Percentiles rank a stretch among this genome's conserved stretches.
Evolutionary conservation across 2,888 invertebrate species (phyloP).

Genomic region (Drosophila multiciliata): DNA sequence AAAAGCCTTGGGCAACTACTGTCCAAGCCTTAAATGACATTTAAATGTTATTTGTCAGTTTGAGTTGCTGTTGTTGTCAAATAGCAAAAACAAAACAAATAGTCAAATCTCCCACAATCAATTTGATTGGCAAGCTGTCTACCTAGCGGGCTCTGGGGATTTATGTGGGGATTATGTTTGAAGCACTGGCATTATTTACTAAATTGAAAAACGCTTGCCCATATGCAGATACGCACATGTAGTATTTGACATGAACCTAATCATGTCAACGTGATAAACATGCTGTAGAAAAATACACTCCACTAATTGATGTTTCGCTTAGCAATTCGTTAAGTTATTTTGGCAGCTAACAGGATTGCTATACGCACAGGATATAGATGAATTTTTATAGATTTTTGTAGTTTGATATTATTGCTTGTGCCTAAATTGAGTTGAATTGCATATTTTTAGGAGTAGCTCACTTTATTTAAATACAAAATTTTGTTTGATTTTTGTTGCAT

Average conservation of each 20-base stretch:
- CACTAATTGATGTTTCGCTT: not conserved
- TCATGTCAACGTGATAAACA: not conserved
- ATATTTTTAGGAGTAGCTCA: not conserved
- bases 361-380: not conserved
- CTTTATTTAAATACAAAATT: too few species aligned
- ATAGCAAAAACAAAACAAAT: constrained; percentile 26
- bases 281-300: not conserved
- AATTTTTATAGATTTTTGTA: not conserved
- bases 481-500: constrained; percentile 16
- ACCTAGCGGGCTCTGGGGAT: constrained; percentile 61
- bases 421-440: not conserved
- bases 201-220: constrained; percentile 24
- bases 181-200: constrained; percentile 18
- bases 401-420: not conserved
- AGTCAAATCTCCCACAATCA: constrained; percentile 59
- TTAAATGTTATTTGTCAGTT: constrained; percentile 24
- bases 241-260: not conserved
- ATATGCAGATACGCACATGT: not conserved
- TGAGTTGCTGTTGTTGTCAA: constrained; percentile 7
- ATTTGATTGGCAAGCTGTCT: constrained; percentile 77
- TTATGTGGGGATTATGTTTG: constrained; percentile 59
- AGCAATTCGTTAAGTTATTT: not conserved
- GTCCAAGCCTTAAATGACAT: constrained; percentile 11
- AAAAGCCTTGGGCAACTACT: not conserved
- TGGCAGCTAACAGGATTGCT: not conserved